Conservation (phyloP, 1,140 invertebrate species). For the Drosophila lacertosa region DNA sequence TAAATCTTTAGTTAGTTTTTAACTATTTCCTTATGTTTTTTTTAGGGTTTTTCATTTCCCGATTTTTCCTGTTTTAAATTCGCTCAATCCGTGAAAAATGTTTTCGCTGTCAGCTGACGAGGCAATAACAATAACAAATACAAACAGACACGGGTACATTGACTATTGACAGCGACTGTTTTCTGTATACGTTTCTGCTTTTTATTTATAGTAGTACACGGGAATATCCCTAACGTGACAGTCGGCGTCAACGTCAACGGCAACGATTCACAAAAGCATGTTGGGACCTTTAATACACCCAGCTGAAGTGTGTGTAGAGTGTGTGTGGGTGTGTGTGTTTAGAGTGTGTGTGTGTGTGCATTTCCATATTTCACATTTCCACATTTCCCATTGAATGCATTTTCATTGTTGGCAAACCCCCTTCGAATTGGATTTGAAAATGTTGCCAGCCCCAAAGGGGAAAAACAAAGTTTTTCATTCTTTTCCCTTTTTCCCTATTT, state of each 20-base stretch:
- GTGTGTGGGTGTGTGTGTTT: slow-evolving; percentile 3
- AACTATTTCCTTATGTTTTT: no score
- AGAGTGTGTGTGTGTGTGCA: slow-evolving; percentile 7
- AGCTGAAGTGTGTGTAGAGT: no score
- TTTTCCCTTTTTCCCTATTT: no score
- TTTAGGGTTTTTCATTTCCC: no score
- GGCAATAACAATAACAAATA: not conserved
- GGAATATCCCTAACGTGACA: slow-evolving; percentile 4
- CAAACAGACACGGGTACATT: not conserved
- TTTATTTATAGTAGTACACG: not conserved
- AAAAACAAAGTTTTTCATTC: slow-evolving; percentile 15
- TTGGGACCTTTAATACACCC: slow-evolving; percentile 9
- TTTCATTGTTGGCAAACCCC: slow-evolving; percentile 11
- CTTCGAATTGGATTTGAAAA: slow-evolving; percentile 13
- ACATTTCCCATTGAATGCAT: slow-evolving; percentile 35
- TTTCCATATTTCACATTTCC: slow-evolving; percentile 29
- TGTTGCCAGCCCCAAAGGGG: slow-evolving; percentile 9
- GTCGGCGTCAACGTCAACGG: slow-evolving; percentile 23
- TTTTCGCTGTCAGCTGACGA: not conserved
- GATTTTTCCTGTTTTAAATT: no score
- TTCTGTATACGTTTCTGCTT: not conserved
- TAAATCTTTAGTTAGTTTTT: no score
- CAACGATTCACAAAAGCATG: slow-evolving; percentile 17
- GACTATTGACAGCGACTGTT: slow-evolving; percentile 11
- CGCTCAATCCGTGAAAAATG: no score